These are phyloP conservation scores for Acanthacorydalis orientalis DNA, from an alignment of 2,888 invertebrate species.

Conservation along the genomic window DNA sequence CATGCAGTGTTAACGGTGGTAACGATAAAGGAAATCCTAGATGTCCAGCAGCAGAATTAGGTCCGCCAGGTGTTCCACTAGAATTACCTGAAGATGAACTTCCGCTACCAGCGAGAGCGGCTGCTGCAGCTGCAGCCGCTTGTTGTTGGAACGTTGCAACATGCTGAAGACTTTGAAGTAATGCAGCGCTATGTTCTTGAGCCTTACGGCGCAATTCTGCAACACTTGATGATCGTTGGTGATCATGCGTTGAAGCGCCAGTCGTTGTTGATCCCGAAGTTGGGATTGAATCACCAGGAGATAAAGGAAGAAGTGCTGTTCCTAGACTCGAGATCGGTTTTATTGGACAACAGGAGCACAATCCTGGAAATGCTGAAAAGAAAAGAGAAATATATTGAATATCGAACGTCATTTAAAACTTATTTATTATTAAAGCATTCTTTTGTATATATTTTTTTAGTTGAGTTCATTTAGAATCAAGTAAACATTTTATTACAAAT, in stretches of 20 bases:
- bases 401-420: too few relatives aligned
- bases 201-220: constrained; percentile 85
- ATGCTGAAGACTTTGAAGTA: constrained; percentile 55
- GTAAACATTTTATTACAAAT: too few relatives aligned
- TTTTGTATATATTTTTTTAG: too few relatives aligned
- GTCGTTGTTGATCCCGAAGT: constrained; percentile 22
- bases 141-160: constrained; percentile 43
- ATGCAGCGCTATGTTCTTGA: constrained; percentile 85
- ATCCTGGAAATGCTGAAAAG: constrained; percentile 51
- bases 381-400: neutral
- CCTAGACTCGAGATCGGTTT: constrained; percentile 31
- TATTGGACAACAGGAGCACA: constrained; percentile 67
- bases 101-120: constrained; percentile 14
- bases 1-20: neutral
- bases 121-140: constrained; percentile 28
- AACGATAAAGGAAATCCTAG: neutral
- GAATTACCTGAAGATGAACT: neutral
- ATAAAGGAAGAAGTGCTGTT: constrained; percentile 18
- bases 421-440: too few relatives aligned
- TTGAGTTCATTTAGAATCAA: too few relatives aligned
- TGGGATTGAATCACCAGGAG: constrained; percentile 19
- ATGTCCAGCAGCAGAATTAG: neutral
- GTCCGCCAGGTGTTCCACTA: neutral
- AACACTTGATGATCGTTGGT: constrained; percentile 71
- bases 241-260: constrained; percentile 24